Evolutionary conservation across 2,888 invertebrate species (phyloP).

Genomic region (Yponomeuta malinellus): DNA sequence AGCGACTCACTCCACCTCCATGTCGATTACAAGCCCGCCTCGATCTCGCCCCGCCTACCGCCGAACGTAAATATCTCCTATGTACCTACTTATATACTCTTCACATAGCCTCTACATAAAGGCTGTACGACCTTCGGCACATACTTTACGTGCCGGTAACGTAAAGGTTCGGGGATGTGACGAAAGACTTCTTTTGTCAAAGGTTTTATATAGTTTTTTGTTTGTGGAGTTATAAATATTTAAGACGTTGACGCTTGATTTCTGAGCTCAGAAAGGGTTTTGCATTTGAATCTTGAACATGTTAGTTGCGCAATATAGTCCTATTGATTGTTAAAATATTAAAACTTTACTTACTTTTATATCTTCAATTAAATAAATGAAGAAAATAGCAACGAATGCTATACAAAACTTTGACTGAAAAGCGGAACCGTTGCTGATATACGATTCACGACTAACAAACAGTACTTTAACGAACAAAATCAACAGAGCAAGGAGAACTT

Average conservation of each 20-base stretch:
- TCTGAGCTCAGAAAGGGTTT: not conserved
- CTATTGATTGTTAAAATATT: not conserved
- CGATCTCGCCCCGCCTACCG: conserved; percentile 67
- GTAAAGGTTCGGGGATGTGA: not conserved
- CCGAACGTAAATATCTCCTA: conserved; percentile 62
- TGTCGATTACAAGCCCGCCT: conserved; percentile 71
- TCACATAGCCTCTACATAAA: conserved; percentile 33
- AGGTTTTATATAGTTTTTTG: not conserved
- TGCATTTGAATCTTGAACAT: too few relatives aligned
- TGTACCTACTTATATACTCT: conserved; percentile 57
- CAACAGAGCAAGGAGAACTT: conserved; percentile 61
- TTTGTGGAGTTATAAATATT: not conserved
- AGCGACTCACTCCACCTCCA: conserved; percentile 65
- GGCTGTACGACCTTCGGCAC: conserved; percentile 20
- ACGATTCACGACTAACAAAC: conserved; percentile 30
- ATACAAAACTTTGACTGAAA: conserved; percentile 9
- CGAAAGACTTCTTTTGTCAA: not conserved
- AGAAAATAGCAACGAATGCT: not conserved
- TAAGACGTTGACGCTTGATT: not conserved
- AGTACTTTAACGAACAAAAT: conserved; percentile 62
- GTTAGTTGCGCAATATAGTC: too few relatives aligned
- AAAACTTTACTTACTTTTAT: not conserved
- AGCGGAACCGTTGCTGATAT: conserved; percentile 14
- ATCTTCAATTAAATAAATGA: not conserved
- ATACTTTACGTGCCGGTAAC: conserved; percentile 19